phyloP scores from a whole-genome alignment of 2,113 vertebrate species.

The Tupaia chinensis region DNA sequence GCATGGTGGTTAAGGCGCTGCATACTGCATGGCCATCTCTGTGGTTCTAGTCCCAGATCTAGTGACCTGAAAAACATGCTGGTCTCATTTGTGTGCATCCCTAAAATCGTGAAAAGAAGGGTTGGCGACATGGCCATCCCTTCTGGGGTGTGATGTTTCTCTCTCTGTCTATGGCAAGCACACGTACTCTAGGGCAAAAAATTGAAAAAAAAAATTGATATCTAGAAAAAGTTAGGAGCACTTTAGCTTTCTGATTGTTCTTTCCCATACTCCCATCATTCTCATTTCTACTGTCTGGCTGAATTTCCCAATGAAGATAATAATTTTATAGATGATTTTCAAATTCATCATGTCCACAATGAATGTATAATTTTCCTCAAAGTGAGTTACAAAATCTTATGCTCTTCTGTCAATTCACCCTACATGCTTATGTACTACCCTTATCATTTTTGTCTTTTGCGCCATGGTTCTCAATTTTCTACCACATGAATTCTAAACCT shows the following conservation, averaged over 20 bases:
- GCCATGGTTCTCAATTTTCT: not conserved
- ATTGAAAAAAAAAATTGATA: not conserved
- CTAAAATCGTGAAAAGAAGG: too few species aligned
- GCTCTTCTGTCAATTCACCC: not conserved
- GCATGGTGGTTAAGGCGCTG: too few species aligned
- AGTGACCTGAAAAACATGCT: too few species aligned
- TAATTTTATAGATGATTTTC: not conserved
- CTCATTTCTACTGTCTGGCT: not conserved
- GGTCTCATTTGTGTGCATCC: too few species aligned
- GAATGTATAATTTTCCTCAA: not conserved
- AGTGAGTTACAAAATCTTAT: not conserved
- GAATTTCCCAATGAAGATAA: not conserved
- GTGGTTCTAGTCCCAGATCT: too few species aligned
- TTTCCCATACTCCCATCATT: not conserved
- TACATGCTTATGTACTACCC: not conserved
- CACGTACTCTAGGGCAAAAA: too few species aligned
- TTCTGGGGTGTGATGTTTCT: too few species aligned
- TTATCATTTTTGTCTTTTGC: conserved; percentile 1
- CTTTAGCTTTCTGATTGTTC: not conserved
- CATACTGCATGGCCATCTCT: too few species aligned
- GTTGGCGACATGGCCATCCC: too few species aligned
- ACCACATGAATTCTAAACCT: not conserved
- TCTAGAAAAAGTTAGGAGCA: not conserved
- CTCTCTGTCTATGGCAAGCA: too few species aligned
- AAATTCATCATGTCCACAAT: not conserved